Evolutionary conservation across 1,140 invertebrate genomes (phyloP).

Genomic region (Hyposmocoma kahamanoa): DNA sequence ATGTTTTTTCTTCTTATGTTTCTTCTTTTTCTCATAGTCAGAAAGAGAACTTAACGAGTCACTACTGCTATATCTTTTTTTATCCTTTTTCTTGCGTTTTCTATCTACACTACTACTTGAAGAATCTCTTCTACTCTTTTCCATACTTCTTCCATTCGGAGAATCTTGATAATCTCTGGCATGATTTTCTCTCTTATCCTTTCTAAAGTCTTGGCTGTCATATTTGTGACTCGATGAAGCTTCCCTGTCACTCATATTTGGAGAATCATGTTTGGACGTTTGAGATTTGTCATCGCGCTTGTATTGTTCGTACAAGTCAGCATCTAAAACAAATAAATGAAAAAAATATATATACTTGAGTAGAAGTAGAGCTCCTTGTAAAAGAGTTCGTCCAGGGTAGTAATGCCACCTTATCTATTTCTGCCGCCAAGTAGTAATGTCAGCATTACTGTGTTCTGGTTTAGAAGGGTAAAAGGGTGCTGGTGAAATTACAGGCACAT

Average conservation of each 20-base stretch:
- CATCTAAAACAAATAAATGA: constrained; percentile 72
- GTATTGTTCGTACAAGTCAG: constrained; percentile 79
- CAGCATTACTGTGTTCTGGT: too few relatives aligned
- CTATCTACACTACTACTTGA: constrained; percentile 20
- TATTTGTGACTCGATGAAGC: constrained; percentile 26
- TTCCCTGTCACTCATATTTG: constrained; percentile 23
- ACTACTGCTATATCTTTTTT: constrained; percentile 65
- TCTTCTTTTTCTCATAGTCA: constrained; percentile 44
- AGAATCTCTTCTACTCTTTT: constrained; percentile 12
- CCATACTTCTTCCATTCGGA: constrained; percentile 32
- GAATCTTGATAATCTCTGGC: constrained; percentile 9
- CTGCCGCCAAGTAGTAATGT: too few relatives aligned
- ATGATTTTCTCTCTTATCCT: constrained; percentile 6
- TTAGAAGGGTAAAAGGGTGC: too few relatives aligned
- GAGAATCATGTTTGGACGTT: constrained; percentile 29
- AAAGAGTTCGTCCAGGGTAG: too few relatives aligned
- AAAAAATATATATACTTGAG: too few relatives aligned
- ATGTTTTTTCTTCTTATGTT: constrained; percentile 35
- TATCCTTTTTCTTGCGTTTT: constrained; percentile 61
- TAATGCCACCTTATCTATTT: too few relatives aligned
- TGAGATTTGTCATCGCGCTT: constrained; percentile 72
- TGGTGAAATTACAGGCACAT: too few relatives aligned
- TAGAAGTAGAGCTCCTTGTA: too few relatives aligned
- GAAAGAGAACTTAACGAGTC: constrained; percentile 57
- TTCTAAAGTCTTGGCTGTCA: constrained; percentile 11